phyloP scores from a whole-genome alignment of 2,113 vertebrate genomes.

The Cromileptes altivelis region DNA sequence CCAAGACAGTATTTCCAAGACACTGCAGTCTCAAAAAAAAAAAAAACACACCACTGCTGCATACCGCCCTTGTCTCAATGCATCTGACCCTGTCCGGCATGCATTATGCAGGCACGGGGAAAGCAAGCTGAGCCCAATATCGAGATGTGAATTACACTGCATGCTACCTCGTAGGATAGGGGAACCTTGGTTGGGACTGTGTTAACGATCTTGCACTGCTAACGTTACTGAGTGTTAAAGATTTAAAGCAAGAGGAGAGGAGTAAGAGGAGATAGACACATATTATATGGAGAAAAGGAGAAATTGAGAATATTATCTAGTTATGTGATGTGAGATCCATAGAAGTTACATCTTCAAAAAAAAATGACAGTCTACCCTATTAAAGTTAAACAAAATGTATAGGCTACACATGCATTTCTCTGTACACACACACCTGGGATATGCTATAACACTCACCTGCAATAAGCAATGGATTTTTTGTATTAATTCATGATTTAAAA shows the following conservation, averaged over 20 bases:
- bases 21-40: conserved; percentile 31
- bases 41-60: conserved; percentile 21
- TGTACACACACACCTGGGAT: neutral
- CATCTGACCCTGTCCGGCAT: conserved; percentile 57
- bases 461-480: neutral
- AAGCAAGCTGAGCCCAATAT: conserved; percentile 75
- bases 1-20: conserved; percentile 2
- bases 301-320: conserved; percentile 71
- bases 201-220: conserved; percentile 85
- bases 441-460: neutral
- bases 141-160: conserved; percentile 83
- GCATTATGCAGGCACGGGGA: conserved; percentile 77
- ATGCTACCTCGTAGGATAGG: conserved; percentile 78
- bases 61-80: conserved; percentile 31
- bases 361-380: neutral
- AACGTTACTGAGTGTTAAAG: conserved; percentile 85
- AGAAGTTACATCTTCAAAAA: conserved; percentile 74
- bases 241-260: conserved; percentile 76
- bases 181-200: conserved; percentile 77
- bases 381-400: neutral
- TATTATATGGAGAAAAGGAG: conserved; percentile 63
- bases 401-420: neutral
- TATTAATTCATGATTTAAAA: neutral
- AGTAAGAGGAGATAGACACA: conserved; percentile 28
- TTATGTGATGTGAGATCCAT: conserved; percentile 79